Evolutionary conservation across 2,797 vertebrate species (phyloP), one percentile per base, ranked within the genome.

Genomic region (Hyperoplus immaculatus): DNA sequence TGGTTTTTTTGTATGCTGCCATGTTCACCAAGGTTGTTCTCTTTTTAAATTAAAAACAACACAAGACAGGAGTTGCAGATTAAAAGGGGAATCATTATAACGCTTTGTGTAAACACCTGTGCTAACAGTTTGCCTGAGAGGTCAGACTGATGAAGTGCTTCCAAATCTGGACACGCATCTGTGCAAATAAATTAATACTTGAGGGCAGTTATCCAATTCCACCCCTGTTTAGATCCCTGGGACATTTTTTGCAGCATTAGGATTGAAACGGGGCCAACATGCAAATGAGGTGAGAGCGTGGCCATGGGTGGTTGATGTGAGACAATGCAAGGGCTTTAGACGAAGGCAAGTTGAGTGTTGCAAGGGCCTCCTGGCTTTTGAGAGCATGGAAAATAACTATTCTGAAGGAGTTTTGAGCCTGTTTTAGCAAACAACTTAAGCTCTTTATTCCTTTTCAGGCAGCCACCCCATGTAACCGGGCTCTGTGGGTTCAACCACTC

Each of bases 161-260:
- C 71, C 78, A 77, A 87, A 89, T 89, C 87, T 75, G 65, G 81
- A 88, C 85, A 86, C 56, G 66, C 72, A 71, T 85, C 67, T 60
- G 41, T 49, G 83, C 75, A 90, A 90, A 92, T 84, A 87, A 78
- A 89, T 84, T 58, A 91, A 90, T 90, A 86, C 85, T 89, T 82
- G 80, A 88, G 77, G 78, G 76, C 62, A 66, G 78, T 80, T 86
- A 81, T 79, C 75, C 72, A 88, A 81, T 80, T 66, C 77, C 75
- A 59, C 39, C 42, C 49, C 69, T 64, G 65, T 79, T 88, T 77
- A 41, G 71, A 85, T 87, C 69, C 63, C 55, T 59, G 66, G 65
- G 42, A 77, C 54, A 47, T 49, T 65, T 29, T 85, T 86, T 74
- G 41, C 65, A 13, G 62, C 18, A 66, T 86, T 75, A 87, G 78